phyloP scores from a whole-genome alignment of 2,113 vertebrate genomes.

The Leptodactylus fuscus region DNA sequence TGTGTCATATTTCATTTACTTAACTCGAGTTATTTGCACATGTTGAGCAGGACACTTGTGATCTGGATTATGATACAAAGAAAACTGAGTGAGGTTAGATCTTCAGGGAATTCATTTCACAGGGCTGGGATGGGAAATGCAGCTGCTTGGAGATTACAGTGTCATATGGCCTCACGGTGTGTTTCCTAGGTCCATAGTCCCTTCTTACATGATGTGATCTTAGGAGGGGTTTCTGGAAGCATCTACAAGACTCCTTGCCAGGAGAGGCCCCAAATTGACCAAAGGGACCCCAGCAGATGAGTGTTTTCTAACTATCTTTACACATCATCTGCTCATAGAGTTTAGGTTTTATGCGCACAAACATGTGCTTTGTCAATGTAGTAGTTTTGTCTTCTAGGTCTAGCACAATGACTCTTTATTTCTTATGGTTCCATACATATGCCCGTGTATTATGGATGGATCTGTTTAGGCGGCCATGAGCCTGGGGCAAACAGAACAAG shows the following conservation, averaged over 20 bases:
- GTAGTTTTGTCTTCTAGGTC: neutral
- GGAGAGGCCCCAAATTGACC: neutral
- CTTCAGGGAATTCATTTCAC: slow-evolving; percentile 8
- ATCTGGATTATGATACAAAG: slow-evolving; percentile 29
- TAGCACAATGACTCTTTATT: too few relatives aligned
- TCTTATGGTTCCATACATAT: too few relatives aligned
- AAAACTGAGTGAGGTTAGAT: neutral
- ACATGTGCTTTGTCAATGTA: too few relatives aligned
- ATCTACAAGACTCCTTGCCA: neutral
- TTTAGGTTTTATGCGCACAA: too few relatives aligned
- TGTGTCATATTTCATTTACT: slow-evolving; percentile 10
- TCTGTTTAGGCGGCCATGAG: too few relatives aligned
- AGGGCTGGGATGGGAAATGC: slow-evolving; percentile 25
- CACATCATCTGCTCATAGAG: neutral
- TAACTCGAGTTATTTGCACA: neutral
- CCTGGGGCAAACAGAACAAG: too few relatives aligned
- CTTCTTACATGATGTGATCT: slow-evolving; percentile 37
- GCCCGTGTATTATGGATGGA: too few relatives aligned
- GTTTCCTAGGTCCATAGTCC: neutral
- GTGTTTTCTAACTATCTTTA: neutral
- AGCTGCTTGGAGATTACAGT: slow-evolving; percentile 44
- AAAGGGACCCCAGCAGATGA: neutral
- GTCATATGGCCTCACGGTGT: slow-evolving; percentile 18
- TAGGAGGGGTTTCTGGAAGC: slow-evolving; percentile 44
- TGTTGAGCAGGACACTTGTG: neutral